Conservation (phyloP, 2,888 invertebrate species). For the Metacarcinus magister region DNA sequence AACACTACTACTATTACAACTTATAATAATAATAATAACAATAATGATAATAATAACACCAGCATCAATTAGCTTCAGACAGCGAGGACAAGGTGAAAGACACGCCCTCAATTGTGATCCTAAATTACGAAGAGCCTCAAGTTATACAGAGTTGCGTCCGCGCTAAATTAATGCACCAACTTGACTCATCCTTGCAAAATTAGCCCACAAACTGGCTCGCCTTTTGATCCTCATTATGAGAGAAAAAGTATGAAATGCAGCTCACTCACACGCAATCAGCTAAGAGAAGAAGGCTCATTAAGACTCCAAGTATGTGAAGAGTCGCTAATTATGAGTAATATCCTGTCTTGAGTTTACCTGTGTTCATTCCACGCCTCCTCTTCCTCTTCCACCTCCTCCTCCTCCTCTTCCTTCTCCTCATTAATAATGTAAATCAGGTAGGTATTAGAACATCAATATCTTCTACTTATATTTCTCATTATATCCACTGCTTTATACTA, state of each 20-base stretch:
- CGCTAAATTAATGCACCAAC: slow-evolving; percentile 10
- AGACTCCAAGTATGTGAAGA: neutral
- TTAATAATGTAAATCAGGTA: too few species aligned
- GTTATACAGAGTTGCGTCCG: neutral
- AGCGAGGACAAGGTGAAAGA: neutral
- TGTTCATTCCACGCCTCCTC: neutral
- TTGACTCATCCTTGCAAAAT: neutral
- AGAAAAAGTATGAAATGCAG: neutral
- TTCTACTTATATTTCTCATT: too few species aligned
- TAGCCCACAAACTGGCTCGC: neutral
- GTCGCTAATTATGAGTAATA: neutral
- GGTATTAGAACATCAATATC: too few species aligned
- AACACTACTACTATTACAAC: neutral
- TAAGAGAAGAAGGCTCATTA: neutral
- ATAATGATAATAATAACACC: neutral
- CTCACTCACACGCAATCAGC: slow-evolving; percentile 9
- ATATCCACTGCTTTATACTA: too few species aligned
- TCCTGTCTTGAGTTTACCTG: neutral
- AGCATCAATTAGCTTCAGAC: too few species aligned
- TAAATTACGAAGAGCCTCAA: neutral
- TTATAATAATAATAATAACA: neutral
- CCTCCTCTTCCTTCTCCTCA: too few species aligned
- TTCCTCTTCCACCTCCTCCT: neutral
- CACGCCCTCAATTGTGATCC: neutral
- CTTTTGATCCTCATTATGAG: neutral